Base-by-base conservation (phyloP, 2,888 invertebrate genomes). In the Calliphora vomitoria region DNA sequence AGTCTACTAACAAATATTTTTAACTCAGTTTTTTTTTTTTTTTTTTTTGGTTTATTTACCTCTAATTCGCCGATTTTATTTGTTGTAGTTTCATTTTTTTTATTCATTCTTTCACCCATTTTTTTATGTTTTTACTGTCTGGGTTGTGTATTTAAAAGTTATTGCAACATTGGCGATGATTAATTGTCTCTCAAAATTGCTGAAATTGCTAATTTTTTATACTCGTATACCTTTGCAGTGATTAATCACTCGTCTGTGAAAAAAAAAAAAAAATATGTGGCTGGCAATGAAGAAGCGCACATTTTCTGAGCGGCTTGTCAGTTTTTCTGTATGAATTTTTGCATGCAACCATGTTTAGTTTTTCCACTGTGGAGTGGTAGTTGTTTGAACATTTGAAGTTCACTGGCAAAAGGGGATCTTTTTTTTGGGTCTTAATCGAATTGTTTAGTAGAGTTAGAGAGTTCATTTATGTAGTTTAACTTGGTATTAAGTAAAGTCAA, bases 101-200 rank as follows among this genome's bases (percentile, higher is more conserved):
- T n/a, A 6, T 35, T 35, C 4, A 35, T 35, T 35, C 35, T 69
- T 60, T 44, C 31, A 60, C 25, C 60, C 60, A 31, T 31, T 68
- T 75, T 35, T 53, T n/a, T 31, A 66, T 20, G n/a, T 47, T 75
- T 58, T 68, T 31, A 53, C 47, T 72, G 80, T 76, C 82, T 80
- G 76, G 60, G 8, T 50, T 87, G 64, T 85, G 81, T 78, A 69
- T 82, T 82, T 85, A 89, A 91, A 89, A 85, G 87, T 87, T 87
- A 87, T 87, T 82, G 82, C 87, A 87, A 85, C 81, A 85, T 82
- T 85, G 47, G 74, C 91, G 91, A 91, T 93, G 93, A 93, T 93
- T 93, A 93, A 93, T 93, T 93, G 93, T 93, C 92, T 93, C 92
- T 93, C 93, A 93, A 93, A 93, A 93, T 93, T 92, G 93, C 91